Evolutionary conservation across 2,113 vertebrate genomes (phyloP).

Genomic region (Vidua macroura): DNA sequence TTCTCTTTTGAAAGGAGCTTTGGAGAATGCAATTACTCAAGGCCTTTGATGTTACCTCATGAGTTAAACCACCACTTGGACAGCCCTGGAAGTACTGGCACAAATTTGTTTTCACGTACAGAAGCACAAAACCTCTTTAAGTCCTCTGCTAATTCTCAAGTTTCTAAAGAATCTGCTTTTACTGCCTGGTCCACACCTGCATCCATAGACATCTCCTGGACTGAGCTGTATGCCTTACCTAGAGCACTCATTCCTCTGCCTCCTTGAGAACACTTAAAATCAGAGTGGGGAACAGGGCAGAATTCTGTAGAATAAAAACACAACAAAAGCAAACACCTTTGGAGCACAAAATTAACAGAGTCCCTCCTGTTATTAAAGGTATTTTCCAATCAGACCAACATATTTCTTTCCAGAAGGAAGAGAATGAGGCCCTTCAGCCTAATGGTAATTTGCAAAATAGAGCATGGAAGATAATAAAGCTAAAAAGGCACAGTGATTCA

Average conservation of each 20-base stretch:
- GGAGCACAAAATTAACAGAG: neutral
- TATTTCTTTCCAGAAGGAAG: neutral
- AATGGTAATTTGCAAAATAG: neutral
- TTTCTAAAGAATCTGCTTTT: neutral
- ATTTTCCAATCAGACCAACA: neutral
- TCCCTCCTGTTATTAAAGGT: neutral
- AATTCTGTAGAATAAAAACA: neutral
- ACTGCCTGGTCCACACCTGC: neutral
- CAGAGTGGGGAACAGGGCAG: fast-evolving
- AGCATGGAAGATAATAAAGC: neutral
- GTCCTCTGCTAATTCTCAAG: neutral
- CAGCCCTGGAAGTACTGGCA: neutral
- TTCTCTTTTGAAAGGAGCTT: neutral
- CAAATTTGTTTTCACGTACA: neutral
- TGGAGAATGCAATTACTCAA: neutral
- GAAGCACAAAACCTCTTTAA: neutral
- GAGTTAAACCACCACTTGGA: neutral
- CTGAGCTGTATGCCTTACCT: neutral
- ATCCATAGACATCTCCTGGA: neutral
- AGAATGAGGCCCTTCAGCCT: neutral
- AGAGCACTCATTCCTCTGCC: fast-evolving
- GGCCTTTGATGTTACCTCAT: neutral
- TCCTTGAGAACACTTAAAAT: neutral
- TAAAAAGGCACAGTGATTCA: neutral
- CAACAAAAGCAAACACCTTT: neutral